Base-by-base conservation (phyloP, 2,888 invertebrate genomes). In the Shargacucullia verbasci region DNA sequence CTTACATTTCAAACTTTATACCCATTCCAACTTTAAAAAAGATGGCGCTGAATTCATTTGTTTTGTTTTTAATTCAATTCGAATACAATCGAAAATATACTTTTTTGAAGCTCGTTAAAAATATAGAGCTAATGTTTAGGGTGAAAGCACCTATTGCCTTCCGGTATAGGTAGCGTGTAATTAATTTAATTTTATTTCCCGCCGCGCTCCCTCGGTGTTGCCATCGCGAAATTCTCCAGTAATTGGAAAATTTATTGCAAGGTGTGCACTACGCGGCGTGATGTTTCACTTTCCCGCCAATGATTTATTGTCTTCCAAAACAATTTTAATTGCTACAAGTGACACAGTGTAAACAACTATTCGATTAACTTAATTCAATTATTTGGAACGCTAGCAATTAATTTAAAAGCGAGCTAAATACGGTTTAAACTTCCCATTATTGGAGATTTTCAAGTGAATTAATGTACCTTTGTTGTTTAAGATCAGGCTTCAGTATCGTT, bases 341-440 rank as follows among this genome's bases (percentile, higher is more conserved):
- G 93, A 94, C 93, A 93, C 89, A 83, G 83, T 93, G 93, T 93
- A 94, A 93, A 94, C 92, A 94, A 92, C 92, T 93, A 93, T 94
- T 93, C 92, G 93, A 94, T 94, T 92, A 92, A 91, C 90, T 90
- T 91, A 92, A 92, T 92, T 88, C 90, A 88, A 90, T 92, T 92
- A 89, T 87, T 86, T 83, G 75, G 79, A 82, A 81, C 80, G 80
- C 73, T 74, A 70, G 88, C 83, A 88, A 92, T 92, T 92, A 89
- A 91, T 92, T 87, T 90, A 87, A 89, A 84, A 88, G 90, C 85
- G 74, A 80, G 83, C 76, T 80, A 76, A 77, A 79, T 79, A 78
- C 74, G 68, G 73, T 77, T 78, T 76, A 73, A 81, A 75, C 72
- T 72, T 73, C 60, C 70, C 63, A 55, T 59, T 66, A 61, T 65